Evolutionary conservation across 2,113 vertebrate genomes (phyloP).

Genomic region (Gallinago media): DNA sequence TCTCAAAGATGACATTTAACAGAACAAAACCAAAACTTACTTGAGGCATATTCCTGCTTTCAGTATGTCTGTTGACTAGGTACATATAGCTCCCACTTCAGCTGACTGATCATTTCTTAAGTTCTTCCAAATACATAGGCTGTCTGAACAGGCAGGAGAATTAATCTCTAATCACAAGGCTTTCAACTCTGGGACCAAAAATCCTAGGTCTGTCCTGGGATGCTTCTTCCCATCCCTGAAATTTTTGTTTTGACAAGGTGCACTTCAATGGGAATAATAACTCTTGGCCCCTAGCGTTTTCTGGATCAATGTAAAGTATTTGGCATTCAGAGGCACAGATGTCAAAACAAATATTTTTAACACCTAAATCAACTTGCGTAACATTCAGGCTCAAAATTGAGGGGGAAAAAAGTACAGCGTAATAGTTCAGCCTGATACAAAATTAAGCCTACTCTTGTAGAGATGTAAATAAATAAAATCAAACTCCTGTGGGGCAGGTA

Average conservation of each 20-base stretch:
- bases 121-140: not conserved
- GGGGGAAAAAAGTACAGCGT: not conserved
- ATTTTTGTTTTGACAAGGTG: constrained; percentile 4
- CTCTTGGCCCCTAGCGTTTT: not conserved
- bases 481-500: not conserved
- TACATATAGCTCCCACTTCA: not conserved
- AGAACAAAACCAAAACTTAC: not conserved
- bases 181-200: not conserved
- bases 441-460: not conserved
- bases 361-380: not conserved
- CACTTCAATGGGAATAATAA: not conserved
- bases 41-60: not conserved
- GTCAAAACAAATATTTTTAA: not conserved
- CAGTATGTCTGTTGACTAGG: not conserved
- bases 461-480: not conserved
- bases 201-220: not conserved
- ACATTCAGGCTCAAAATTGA: not conserved
- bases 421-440: not conserved
- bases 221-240: not conserved
- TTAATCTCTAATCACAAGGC: not conserved
- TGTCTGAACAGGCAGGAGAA: not conserved
- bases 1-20: not conserved
- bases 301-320: not conserved
- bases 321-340: not conserved
- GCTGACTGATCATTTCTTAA: not conserved